phyloP scores from a whole-genome alignment of 2,888 invertebrate genomes.

The Eumacrocentrus americanus region DNA sequence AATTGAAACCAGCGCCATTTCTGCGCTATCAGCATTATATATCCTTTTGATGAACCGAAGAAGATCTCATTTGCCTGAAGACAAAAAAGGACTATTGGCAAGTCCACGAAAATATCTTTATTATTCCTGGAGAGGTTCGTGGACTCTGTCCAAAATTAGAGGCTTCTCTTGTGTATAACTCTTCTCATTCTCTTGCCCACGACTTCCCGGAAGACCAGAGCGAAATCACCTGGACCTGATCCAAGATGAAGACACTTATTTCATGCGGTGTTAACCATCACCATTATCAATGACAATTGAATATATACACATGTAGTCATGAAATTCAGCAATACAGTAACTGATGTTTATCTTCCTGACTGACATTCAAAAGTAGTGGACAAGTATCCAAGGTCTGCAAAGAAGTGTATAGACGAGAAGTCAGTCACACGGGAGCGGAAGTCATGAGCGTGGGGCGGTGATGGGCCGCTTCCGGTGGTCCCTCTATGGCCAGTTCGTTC shows the following conservation, averaged over 20 bases:
- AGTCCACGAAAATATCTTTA: slow-evolving; percentile 39
- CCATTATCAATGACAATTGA: background rate
- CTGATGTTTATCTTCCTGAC: background rate
- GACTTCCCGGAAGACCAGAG: slow-evolving; percentile 18
- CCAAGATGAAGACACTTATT: slow-evolving; percentile 32
- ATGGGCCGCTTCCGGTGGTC: slow-evolving; percentile 58
- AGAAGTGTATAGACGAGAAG: slow-evolving; percentile 14
- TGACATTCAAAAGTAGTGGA: background rate
- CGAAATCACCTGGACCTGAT: slow-evolving; percentile 43
- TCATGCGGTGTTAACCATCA: background rate
- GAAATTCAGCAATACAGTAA: background rate
- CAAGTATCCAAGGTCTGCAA: no score
- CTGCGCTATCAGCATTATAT: no score
- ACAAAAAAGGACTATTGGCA: background rate
- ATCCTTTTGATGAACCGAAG: no score
- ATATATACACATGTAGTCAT: background rate
- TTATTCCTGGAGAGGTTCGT: slow-evolving; percentile 37
- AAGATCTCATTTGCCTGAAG: background rate
- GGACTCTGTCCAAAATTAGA: slow-evolving; percentile 38
- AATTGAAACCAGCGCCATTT: no score
- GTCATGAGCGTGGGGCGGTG: slow-evolving; percentile 55
- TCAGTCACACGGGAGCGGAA: slow-evolving; percentile 48
- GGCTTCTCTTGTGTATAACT: slow-evolving; percentile 5
- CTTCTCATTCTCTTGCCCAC: slow-evolving; percentile 23
- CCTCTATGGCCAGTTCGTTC: slow-evolving; percentile 37